phyloP scores from a whole-genome alignment of 2,113 vertebrate species.

The Albula glossodonta region DNA sequence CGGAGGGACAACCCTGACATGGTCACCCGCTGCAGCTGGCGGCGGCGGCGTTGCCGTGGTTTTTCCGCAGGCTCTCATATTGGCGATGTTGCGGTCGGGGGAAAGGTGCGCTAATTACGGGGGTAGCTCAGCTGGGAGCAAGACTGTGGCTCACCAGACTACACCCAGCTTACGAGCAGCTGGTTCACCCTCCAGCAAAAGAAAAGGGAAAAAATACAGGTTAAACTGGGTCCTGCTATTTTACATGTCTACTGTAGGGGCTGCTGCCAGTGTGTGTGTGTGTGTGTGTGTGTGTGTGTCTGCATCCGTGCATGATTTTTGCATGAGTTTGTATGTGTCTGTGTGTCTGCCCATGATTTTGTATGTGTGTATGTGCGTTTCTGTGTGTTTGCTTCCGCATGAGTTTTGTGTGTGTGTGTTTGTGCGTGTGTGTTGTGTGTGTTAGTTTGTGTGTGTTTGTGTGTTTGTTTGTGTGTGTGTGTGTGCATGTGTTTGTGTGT shows the following conservation, averaged over 20 bases:
- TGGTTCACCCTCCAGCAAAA: slow-evolving; percentile 18
- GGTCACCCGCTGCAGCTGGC: not conserved
- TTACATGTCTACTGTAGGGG: slow-evolving; percentile 5
- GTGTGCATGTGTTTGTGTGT: too few species aligned
- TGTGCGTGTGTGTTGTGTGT: not conserved
- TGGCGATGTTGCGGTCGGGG: slow-evolving; percentile 14
- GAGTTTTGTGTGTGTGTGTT: not conserved
- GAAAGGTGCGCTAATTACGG: slow-evolving; percentile 16
- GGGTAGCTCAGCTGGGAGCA: not conserved
- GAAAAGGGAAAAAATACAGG: not conserved
- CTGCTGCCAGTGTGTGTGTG: not conserved
- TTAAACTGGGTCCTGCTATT: not conserved
- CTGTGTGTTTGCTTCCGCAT: not conserved
- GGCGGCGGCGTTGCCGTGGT: not conserved
- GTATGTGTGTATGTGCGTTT: too few species aligned
- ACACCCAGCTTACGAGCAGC: not conserved
- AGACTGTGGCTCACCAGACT: slow-evolving; percentile 6
- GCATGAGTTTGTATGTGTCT: too few species aligned
- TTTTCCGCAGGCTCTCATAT: not conserved
- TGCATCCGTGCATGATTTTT: too few species aligned
- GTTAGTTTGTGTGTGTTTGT: not conserved
- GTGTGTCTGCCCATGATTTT: too few species aligned
- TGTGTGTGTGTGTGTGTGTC: not conserved
- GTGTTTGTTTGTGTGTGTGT: not conserved
- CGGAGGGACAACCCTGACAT: not conserved